These are phyloP conservation scores for Magallana gigas DNA, from an alignment of 1,140 invertebrate genomes.

Conservation along the genomic window DNA sequence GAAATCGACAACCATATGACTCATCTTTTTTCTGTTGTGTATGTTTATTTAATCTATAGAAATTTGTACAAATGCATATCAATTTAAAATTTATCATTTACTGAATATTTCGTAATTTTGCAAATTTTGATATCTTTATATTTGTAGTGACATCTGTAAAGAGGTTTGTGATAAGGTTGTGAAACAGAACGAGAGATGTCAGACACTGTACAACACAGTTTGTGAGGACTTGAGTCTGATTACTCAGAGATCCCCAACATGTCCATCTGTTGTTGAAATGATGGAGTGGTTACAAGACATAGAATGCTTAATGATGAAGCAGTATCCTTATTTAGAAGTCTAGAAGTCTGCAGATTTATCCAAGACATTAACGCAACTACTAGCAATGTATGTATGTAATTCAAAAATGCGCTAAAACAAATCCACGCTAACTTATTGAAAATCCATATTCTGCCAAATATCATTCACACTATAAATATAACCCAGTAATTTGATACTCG, in stretches of 20 bases:
- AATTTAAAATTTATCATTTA: too few species aligned
- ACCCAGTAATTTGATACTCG: too few species aligned
- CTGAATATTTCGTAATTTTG: too few species aligned
- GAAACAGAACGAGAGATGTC: slow-evolving; percentile 51
- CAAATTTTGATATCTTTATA: neutral
- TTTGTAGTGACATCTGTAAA: slow-evolving; percentile 52
- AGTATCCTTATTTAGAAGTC: slow-evolving; percentile 58
- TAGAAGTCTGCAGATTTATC: too few species aligned
- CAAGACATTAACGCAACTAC: too few species aligned
- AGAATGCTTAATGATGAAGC: slow-evolving; percentile 49
- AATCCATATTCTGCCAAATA: too few species aligned
- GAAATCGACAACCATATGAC: slow-evolving; percentile 54
- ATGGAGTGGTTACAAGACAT: slow-evolving; percentile 60
- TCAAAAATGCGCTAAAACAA: too few species aligned
- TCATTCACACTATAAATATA: too few species aligned
- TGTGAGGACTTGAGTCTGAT: slow-evolving; percentile 6
- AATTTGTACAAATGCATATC: too few species aligned
- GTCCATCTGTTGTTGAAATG: slow-evolving; percentile 60
- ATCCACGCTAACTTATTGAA: too few species aligned
- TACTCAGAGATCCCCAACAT: slow-evolving; percentile 46
- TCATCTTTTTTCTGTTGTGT: slow-evolving; percentile 51
- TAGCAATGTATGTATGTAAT: too few species aligned
- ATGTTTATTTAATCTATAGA: slow-evolving; percentile 32
- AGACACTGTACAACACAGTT: slow-evolving; percentile 45
- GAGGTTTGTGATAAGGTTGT: slow-evolving; percentile 50